These are phyloP conservation scores for Rugalucina vietnamica DNA, from an alignment of 2,888 invertebrate genomes.

Conservation along the genomic window DNA sequence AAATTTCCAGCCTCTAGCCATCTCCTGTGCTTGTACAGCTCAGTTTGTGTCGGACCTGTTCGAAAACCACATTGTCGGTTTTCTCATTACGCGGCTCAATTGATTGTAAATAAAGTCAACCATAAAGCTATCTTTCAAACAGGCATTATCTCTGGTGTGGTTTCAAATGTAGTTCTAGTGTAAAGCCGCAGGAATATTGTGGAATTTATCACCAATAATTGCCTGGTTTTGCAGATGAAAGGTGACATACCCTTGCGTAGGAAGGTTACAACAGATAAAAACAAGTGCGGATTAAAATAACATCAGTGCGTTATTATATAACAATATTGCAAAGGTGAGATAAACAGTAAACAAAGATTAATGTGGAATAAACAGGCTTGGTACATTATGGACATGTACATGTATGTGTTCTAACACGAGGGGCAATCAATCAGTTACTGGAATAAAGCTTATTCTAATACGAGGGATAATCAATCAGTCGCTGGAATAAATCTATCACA, in stretches of 20 bases:
- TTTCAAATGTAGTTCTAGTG: neutral
- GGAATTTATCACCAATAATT: neutral
- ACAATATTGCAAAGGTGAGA: neutral
- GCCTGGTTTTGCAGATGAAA: neutral
- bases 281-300: neutral
- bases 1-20: too few relatives aligned
- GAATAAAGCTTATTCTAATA: too few relatives aligned
- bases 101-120: neutral
- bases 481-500: too few relatives aligned
- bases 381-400: too few relatives aligned
- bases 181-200: neutral
- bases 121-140: neutral
- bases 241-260: constrained; percentile 4
- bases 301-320: neutral
- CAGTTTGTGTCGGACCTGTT: too few relatives aligned
- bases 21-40: too few relatives aligned
- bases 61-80: too few relatives aligned
- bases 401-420: too few relatives aligned
- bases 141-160: neutral
- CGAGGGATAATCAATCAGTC: too few relatives aligned
- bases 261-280: neutral
- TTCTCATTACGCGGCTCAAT: neutral
- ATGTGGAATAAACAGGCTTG: neutral
- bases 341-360: neutral
- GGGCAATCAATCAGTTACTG: too few relatives aligned